Evolutionary conservation across 2,113 vertebrate genomes (phyloP), one percentile per base, ranked within the genome.

Genomic region (Pogonocichla stellata): DNA sequence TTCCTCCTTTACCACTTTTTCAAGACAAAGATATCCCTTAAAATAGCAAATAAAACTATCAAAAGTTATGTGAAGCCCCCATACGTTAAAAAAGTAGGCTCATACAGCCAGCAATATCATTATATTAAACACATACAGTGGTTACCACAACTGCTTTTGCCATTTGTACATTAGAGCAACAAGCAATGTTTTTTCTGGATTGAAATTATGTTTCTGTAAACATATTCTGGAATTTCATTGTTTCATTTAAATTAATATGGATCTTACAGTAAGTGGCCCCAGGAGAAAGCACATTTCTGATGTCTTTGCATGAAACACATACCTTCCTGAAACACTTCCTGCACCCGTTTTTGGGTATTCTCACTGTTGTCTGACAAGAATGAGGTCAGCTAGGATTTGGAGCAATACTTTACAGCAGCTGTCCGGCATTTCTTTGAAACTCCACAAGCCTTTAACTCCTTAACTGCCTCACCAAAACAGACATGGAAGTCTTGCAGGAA

Each of bases 371-470:
- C 80, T 91, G 80, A 96, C 92, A 93, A 89, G 88, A 87, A 95
- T 95, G 95, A 98, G 85, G 80, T 96, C 79, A 94, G 87, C 50
- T 72, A 92, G 78, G 86, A 94, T 65, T 83, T 94, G 78, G 6
- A 95, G 34, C 86, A 31, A 89, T 84, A 95, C 62, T 84, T 90
- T 38, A 81, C 58, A 85, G 86, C 84, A 96, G 83, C 86, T 96
- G 80, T 80, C 66, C 28, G 4, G 51, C 34, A 78, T 82, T 87
- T 90, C 84, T 96, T 80, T 85, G 75, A 86, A 86, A 79, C 50
- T 47, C 38, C 38, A 43, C 48, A 54, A 57, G 33, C 26, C 72
- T 94, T 96, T 93, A 94, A 97, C 95, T 95, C 85, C 70, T 91
- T 77, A 71, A 73, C 45, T 74, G 64, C 86, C 86, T 71, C 82